Evolutionary conservation across 2,888 invertebrate species (phyloP).

Genomic region (Leptinotarsa peninsularis): DNA sequence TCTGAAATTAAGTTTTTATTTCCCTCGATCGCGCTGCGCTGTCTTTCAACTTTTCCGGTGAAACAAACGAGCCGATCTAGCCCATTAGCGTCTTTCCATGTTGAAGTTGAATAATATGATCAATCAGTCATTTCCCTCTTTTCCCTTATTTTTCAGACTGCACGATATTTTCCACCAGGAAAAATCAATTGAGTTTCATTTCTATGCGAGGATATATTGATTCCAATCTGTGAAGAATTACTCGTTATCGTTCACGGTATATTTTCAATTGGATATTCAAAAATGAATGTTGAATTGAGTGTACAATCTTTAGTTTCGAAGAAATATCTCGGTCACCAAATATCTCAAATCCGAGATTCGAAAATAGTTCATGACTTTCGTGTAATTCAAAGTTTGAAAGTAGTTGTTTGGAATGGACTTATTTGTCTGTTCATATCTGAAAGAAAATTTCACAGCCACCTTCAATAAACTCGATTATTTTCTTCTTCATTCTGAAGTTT

Average conservation of each 20-base stretch:
- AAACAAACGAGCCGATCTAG: background rate
- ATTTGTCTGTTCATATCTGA: no score
- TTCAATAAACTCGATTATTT: no score
- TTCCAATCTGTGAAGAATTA: background rate
- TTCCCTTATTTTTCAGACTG: background rate
- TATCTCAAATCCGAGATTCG: no score
- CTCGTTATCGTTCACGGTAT: background rate
- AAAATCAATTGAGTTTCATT: background rate
- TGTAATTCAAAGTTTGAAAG: no score
- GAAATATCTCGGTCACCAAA: no score
- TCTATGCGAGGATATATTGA: background rate
- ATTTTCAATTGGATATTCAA: no score
- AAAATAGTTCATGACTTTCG: no score
- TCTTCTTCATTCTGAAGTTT: no score
- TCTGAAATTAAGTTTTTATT: background rate
- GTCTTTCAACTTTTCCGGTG: conserved; percentile 1
- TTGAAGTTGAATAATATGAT: background rate
- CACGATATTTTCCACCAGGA: background rate
- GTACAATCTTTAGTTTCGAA: no score
- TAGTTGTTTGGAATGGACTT: no score
- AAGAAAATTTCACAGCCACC: no score
- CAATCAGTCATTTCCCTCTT: background rate
- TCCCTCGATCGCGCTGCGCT: background rate
- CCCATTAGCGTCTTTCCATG: conserved; percentile 9
- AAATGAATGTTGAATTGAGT: no score